Evolutionary conservation across 2,888 invertebrate species (phyloP), one percentile per base, ranked within the genome.

Genomic region (Hirtodrosophila cameraria): DNA sequence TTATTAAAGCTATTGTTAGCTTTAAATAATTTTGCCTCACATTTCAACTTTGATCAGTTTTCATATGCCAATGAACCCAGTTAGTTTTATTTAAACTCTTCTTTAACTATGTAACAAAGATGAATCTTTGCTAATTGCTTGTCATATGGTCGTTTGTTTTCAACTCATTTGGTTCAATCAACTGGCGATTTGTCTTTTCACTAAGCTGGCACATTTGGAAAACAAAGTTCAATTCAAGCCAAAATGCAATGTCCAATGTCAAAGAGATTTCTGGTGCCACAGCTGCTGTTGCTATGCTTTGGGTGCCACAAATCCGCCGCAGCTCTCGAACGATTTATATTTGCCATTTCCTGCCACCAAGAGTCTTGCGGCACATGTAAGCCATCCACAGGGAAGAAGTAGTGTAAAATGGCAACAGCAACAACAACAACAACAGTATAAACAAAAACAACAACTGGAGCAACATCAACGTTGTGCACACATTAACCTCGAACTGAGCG

Each of bases 321-420:
- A 53, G 52, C 46, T 64, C 48, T 55, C 28, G 38, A n/a, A 71
- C 61, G 72, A 78, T 82, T 79, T 78, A 82, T 78, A 67, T 79
- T 55, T 57, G 70, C 77, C 74, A 80, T 80, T 76, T 71, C 63
- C 80, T 75, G 73, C 66, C 66, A 65, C 48, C n/a, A n/a, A n/a
- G 43, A 55, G 55, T 48, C 48, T 42, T 27, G 33, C 31, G 54
- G 42, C 63, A 48, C 69, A 69, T 67, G 60, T 54, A 64, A 60
- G 62, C 67, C 52, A 49, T 62, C 45, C 68, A 18, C 66, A 46
- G 41, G 15, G 27, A 25, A 18, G 27, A 25, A 50, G 20, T 30
- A 36, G 43, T 48, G 46, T 33, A 52, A 41, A 50, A 41, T 31
- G 23, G 23, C 43, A 45, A 42, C 15, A 38, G 35, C 49, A 39